These are phyloP conservation scores for Girardinus metallicus DNA, from an alignment of 2,797 vertebrate species.

Conservation along the genomic window DNA sequence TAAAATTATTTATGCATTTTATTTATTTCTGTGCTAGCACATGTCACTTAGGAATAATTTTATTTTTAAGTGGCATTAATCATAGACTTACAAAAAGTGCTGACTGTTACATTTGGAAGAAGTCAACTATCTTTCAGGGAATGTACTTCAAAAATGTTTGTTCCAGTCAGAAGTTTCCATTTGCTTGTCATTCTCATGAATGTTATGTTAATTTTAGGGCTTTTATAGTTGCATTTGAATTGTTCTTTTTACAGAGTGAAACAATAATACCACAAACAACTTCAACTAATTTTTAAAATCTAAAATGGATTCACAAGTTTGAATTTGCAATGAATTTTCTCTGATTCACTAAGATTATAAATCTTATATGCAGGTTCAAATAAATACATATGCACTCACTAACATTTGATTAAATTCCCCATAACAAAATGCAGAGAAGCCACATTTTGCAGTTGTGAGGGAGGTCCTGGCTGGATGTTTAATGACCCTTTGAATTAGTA, in stretches of 20 bases:
- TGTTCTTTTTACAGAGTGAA: not conserved
- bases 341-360: not conserved
- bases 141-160: not conserved
- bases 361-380: not conserved
- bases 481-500: not conserved
- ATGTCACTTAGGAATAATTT: not conserved
- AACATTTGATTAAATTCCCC: not conserved
- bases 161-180: not conserved
- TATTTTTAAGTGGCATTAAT: not conserved
- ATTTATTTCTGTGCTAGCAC: conserved; percentile 2
- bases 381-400: not conserved
- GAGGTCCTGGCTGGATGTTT: not conserved
- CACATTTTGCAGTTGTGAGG: not conserved
- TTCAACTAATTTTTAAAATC: not conserved
- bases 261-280: not conserved
- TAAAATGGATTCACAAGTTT: not conserved
- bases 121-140: not conserved
- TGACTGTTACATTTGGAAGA: not conserved
- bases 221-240: not conserved
- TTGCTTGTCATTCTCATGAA: not conserved
- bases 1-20: not conserved
- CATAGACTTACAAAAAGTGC: not conserved
- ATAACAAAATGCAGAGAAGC: not conserved
- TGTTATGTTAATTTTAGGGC: not conserved
- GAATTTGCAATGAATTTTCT: not conserved